Evolutionary conservation across 2,113 vertebrate species (phyloP).

Genomic region (Bubo blakistoni): DNA sequence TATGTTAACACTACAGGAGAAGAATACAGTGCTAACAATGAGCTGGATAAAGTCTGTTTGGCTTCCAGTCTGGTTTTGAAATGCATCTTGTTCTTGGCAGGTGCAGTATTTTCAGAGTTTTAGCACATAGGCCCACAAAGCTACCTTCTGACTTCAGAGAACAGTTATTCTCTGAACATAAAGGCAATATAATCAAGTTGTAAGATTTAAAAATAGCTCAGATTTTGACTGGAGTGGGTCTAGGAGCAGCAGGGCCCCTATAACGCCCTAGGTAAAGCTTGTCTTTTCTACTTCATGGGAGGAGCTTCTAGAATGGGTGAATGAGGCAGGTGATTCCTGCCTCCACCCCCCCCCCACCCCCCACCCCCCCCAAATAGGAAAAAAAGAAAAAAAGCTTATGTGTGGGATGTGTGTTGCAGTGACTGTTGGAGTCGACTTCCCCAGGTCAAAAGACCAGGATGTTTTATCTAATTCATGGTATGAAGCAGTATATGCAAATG

Average conservation of each 20-base stretch:
- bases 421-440: background rate
- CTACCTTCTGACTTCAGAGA: background rate
- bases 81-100: background rate
- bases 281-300: background rate
- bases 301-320: background rate
- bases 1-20: background rate
- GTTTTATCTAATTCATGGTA: background rate
- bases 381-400: background rate
- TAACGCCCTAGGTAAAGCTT: background rate
- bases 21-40: background rate
- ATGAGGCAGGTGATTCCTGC: background rate
- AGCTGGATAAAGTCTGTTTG: background rate
- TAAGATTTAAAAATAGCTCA: background rate
- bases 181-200: background rate
- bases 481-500: background rate
- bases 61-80: background rate
- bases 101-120: background rate
- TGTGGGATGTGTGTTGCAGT: background rate
- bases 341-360: fast-evolving
- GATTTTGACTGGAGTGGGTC: background rate
- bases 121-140: background rate
- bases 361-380: fast-evolving
- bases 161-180: background rate
- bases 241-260: background rate
- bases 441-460: background rate